A percentile compares a stretch with the other conserved stretches of the same genome.
phyloP scores from a whole-genome alignment of 2,113 vertebrate species.

The Podilymbus podiceps region DNA sequence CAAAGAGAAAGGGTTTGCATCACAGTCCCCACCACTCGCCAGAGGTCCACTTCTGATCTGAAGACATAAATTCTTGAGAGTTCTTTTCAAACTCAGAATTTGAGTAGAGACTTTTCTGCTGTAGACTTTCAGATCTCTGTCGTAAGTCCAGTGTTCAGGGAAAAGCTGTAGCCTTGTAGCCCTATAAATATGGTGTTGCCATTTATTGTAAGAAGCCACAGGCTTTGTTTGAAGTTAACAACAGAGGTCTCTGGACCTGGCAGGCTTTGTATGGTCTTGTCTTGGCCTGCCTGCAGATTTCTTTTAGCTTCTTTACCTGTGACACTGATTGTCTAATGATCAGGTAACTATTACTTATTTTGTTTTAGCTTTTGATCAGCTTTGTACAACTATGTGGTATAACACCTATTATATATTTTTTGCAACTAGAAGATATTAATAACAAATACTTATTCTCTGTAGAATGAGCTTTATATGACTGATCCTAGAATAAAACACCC shows the following conservation, averaged over 20 bases:
- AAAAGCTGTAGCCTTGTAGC: not conserved
- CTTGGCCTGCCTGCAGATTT: not conserved
- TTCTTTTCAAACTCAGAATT: not conserved
- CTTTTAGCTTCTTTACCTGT: not conserved
- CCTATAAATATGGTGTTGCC: not conserved
- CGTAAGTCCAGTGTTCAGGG: not conserved
- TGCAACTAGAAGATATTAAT: not conserved
- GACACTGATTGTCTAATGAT: not conserved
- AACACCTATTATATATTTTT: not conserved
- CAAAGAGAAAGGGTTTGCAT: not conserved
- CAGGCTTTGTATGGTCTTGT: not conserved
- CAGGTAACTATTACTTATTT: not conserved
- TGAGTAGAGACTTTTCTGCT: not conserved
- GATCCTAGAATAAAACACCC: not conserved
- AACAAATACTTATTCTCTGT: not conserved
- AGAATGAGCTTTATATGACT: not conserved
- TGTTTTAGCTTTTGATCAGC: not conserved
- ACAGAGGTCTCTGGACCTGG: not conserved
- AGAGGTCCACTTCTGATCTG: not conserved
- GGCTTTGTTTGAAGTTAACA: not conserved
- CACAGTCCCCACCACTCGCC: not conserved
- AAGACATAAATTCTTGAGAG: not conserved
- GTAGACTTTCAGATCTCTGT: not conserved
- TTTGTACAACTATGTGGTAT: not conserved
- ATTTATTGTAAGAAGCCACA: not conserved